Evolutionary conservation across 2,113 vertebrate genomes (phyloP).

Genomic region (Datnioides undecimradiatus): DNA sequence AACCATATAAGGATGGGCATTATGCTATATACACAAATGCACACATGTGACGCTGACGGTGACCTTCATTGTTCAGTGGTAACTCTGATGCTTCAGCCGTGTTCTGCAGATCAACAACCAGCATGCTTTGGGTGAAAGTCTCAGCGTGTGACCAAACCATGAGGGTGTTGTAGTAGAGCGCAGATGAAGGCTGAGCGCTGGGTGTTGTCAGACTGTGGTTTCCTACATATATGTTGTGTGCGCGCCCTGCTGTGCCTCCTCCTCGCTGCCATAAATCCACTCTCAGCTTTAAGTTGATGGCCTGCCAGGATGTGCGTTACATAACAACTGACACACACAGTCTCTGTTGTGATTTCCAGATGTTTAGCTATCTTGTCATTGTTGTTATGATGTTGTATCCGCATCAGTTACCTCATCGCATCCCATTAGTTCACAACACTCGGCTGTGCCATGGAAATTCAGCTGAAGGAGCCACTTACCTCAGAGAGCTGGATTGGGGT

Average conservation of each 20-base stretch:
- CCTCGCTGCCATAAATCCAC: constrained; percentile 35
- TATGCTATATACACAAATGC: neutral
- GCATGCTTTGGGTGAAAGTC: neutral
- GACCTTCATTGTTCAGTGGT: neutral
- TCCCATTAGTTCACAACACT: constrained; percentile 7
- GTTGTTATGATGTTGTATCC: constrained; percentile 19
- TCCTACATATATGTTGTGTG: constrained; percentile 18
- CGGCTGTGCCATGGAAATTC: neutral
- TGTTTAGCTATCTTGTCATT: constrained; percentile 36
- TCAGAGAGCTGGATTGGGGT: neutral
- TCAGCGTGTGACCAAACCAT: neutral
- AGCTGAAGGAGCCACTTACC: neutral
- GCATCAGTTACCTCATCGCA: constrained; percentile 16
- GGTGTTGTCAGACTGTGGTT: constrained; percentile 45
- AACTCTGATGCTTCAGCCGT: neutral
- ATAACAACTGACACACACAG: neutral
- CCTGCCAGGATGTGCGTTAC: neutral
- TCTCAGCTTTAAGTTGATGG: neutral
- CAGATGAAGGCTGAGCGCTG: neutral
- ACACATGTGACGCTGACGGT: no score
- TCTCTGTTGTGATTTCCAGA: constrained; percentile 9
- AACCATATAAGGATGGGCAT: no score
- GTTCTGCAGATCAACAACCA: neutral
- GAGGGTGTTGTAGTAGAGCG: neutral
- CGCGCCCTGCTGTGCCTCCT: neutral